Evolutionary conservation across 1,140 invertebrate species (phyloP).

Genomic region (Drosophila paulistorum): DNA sequence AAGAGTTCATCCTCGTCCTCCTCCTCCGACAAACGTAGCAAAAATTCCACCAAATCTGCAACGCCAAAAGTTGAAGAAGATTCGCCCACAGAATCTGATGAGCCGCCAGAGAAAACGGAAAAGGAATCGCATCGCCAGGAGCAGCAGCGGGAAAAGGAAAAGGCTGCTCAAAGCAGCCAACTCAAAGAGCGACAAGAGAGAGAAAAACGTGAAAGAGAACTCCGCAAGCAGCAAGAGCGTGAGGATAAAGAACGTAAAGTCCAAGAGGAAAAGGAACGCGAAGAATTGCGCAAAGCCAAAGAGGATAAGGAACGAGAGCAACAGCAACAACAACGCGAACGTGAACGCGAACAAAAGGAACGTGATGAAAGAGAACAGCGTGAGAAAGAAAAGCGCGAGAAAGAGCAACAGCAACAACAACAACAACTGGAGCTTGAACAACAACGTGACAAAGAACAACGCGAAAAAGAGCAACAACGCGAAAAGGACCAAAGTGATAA

Average conservation of each 20-base stretch:
- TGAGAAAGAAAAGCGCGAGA: slow-evolving; percentile 81
- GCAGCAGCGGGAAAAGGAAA: slow-evolving; percentile 49
- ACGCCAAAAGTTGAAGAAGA: slow-evolving; percentile 70
- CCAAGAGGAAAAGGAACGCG: slow-evolving; percentile 80
- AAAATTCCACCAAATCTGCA: slow-evolving; percentile 64
- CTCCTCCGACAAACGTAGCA: slow-evolving; percentile 63
- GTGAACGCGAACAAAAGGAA: slow-evolving; percentile 77
- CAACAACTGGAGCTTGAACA: slow-evolving; percentile 19
- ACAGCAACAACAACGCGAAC: slow-evolving; percentile 82
- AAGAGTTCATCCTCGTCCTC: slow-evolving; percentile 46
- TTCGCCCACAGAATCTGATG: slow-evolving; percentile 60
- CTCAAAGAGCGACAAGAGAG: slow-evolving; percentile 46
- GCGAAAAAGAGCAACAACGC: slow-evolving; percentile 39
- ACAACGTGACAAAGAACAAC: slow-evolving; percentile 54
- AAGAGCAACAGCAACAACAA: slow-evolving; percentile 41
- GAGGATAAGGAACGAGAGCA: slow-evolving; percentile 80
- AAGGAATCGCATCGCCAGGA: slow-evolving; percentile 34
- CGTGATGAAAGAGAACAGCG: slow-evolving; percentile 80
- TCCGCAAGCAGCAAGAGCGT: slow-evolving; percentile 72
- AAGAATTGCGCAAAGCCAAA: slow-evolving; percentile 65
- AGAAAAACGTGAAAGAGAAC: slow-evolving; percentile 68
- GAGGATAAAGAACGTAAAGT: slow-evolving; percentile 69
- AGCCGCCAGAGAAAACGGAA: slow-evolving; percentile 54
- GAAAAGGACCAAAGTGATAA: slow-evolving; percentile 57
- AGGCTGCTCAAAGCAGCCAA: slow-evolving; percentile 17